Percentiles rank a stretch among this genome's conserved stretches.
These are phyloP conservation scores for Lepus americanus DNA, from an alignment of 2,113 vertebrate genomes.

Conservation along the genomic window DNA sequence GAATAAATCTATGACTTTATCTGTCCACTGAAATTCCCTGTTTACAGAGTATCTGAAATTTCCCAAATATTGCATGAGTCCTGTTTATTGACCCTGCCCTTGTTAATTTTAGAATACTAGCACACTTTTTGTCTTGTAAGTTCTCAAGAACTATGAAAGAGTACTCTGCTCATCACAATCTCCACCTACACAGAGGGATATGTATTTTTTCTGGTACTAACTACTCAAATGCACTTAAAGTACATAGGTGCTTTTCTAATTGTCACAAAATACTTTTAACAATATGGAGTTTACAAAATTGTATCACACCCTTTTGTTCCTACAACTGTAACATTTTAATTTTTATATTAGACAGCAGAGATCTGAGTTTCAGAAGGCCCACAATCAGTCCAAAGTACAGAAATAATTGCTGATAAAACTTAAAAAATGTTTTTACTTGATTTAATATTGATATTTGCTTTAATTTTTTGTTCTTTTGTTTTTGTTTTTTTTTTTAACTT, in stretches of 20 bases:
- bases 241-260: neutral
- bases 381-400: neutral
- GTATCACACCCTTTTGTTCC: neutral
- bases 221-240: neutral
- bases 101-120: neutral
- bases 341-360: neutral
- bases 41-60: neutral
- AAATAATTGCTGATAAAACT: neutral
- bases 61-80: neutral
- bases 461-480: neutral
- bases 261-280: neutral
- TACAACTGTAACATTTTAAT: neutral
- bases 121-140: neutral
- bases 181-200: neutral
- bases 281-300: neutral
- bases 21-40: neutral
- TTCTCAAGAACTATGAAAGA: neutral
- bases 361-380: neutral
- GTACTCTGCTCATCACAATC: neutral
- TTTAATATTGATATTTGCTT: neutral
- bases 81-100: neutral
- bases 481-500: too few relatives aligned
- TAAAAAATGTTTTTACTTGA: neutral
- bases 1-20: neutral
- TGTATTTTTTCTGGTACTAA: neutral